Evolutionary conservation across 2,888 invertebrate genomes (phyloP).

Genomic region (Andrena trimmerana): DNA sequence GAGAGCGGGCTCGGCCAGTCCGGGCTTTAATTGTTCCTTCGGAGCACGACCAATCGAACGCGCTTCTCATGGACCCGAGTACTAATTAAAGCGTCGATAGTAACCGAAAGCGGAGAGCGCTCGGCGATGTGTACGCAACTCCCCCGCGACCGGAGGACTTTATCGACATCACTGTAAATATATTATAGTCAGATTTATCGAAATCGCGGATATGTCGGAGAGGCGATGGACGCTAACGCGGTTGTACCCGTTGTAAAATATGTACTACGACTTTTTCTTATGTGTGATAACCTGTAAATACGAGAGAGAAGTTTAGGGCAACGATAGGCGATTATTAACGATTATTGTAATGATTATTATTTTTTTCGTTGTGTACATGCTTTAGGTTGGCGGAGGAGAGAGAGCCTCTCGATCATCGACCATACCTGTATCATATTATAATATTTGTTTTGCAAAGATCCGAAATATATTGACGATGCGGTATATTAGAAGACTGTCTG

Average conservation of each 20-base stretch:
- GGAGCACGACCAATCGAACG: constrained; percentile 40
- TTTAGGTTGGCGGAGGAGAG: constrained; percentile 68
- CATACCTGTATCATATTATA: constrained; percentile 78
- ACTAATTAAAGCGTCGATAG: constrained; percentile 23
- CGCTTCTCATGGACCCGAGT: constrained; percentile 42
- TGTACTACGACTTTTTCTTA: constrained; percentile 75
- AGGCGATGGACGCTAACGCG: constrained; percentile 38
- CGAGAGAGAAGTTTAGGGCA: constrained; percentile 28
- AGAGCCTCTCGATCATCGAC: constrained; percentile 55
- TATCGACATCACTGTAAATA: constrained; percentile 7
- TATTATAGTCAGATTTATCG: constrained; percentile 17
- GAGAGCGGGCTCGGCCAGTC: constrained; percentile 17
- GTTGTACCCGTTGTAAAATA: constrained; percentile 76
- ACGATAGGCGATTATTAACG: constrained; percentile 71
- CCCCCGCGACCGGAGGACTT: neutral
- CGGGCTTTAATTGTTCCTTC: constrained; percentile 45
- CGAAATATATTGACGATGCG: constrained; percentile 81
- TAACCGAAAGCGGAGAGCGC: neutral
- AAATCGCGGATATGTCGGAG: neutral
- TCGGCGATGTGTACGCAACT: neutral
- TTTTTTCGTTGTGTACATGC: constrained; percentile 79
- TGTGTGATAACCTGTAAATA: constrained; percentile 84
- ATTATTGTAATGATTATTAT: constrained; percentile 78
- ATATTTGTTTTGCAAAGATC: constrained; percentile 81
- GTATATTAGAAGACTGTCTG: constrained; percentile 61